Conservation (phyloP, 2,113 vertebrate species). For the Myotis yumanensis region DNA sequence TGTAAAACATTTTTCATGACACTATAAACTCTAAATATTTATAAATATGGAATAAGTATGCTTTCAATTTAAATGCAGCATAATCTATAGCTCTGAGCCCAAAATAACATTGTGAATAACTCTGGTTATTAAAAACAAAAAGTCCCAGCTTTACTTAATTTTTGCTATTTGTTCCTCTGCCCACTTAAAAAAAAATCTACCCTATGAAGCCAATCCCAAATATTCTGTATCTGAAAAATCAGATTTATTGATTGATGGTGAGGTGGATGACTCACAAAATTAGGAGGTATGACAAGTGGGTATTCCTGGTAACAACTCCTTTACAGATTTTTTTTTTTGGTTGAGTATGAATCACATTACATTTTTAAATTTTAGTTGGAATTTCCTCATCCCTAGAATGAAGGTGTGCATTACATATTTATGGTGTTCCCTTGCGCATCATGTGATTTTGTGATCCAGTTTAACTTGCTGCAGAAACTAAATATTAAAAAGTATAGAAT, state of each 20-base stretch:
- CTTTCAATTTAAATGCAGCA: constrained; percentile 35
- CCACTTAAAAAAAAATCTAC: background rate
- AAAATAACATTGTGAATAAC: background rate
- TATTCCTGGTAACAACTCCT: background rate
- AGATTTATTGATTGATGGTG: background rate
- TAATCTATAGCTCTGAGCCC: background rate
- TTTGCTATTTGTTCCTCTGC: background rate
- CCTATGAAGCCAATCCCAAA: background rate
- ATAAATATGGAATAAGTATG: constrained; percentile 52
- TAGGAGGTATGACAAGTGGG: background rate
- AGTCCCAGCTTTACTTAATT: background rate
- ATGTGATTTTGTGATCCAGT: background rate
- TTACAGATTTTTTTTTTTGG: background rate
- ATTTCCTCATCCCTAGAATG: background rate
- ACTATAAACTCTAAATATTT: constrained; percentile 38
- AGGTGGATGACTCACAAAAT: background rate
- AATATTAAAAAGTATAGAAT: background rate
- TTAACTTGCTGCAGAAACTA: background rate
- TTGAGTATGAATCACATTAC: background rate
- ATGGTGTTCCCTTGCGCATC: background rate
- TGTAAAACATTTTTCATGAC: constrained; percentile 41
- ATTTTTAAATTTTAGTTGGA: background rate
- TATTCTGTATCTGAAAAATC: background rate
- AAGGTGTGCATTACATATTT: background rate
- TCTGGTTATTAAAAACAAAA: background rate